Evolutionary conservation across 2,888 invertebrate species (phyloP).

Genomic region (Serripes groenlandicus): DNA sequence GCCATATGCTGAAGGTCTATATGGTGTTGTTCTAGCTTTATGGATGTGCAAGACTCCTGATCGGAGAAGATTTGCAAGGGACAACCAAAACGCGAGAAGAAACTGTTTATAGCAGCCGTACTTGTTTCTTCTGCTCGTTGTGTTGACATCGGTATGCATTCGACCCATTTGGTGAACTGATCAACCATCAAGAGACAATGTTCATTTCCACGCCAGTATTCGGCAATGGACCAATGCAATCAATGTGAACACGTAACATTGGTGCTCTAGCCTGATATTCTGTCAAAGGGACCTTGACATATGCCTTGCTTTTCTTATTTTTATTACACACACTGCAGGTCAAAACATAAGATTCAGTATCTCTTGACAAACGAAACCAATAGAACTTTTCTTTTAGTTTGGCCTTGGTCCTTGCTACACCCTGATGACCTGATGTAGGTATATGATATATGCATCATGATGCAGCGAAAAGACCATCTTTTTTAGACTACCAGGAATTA

Average conservation of each 20-base stretch:
- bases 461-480: background rate
- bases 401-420: conserved; percentile 30
- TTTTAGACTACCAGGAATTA: background rate
- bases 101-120: conserved; percentile 8
- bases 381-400: conserved; percentile 36
- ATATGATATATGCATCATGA: no score
- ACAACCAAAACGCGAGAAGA: conserved; percentile 21
- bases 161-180: no score
- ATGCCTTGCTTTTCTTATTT: conserved; percentile 27
- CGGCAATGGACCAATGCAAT: conserved; percentile 38
- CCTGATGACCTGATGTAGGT: conserved; percentile 39
- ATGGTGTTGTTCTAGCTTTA: conserved; percentile 19
- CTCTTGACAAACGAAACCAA: conserved; percentile 27
- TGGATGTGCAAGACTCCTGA: conserved; percentile 7
- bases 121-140: conserved; percentile 27
- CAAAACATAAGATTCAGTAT: conserved; percentile 19
- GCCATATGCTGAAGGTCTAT: conserved; percentile 8
- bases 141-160: conserved; percentile 29
- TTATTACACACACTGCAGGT: conserved; percentile 29
- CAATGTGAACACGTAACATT: conserved; percentile 46
- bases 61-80: conserved; percentile 24
- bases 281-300: conserved; percentile 26
- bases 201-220: conserved; percentile 26
- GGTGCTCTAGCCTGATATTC: conserved; percentile 93
- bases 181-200: conserved; percentile 26